These are phyloP conservation scores for Stercorarius parasiticus DNA, from an alignment of 2,113 vertebrate genomes.

Conservation along the genomic window DNA sequence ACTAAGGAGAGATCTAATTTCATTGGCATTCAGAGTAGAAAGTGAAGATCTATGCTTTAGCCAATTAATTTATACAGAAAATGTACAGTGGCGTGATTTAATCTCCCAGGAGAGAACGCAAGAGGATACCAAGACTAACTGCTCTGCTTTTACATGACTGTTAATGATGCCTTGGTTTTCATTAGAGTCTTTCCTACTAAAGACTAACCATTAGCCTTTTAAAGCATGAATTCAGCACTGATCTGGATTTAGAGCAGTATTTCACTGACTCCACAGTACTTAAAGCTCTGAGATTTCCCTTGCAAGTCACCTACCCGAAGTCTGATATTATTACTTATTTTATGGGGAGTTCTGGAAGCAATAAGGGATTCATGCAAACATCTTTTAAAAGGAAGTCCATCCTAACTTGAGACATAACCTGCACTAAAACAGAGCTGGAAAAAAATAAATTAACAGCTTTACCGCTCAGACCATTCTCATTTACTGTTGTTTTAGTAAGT, in stretches of 20 bases:
- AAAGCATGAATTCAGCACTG: background rate
- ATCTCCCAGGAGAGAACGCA: background rate
- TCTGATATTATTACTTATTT: conserved; percentile 4
- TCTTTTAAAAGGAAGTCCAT: background rate
- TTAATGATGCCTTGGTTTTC: conserved; percentile 8
- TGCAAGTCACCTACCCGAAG: background rate
- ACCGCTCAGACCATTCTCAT: background rate
- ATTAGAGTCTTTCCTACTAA: background rate
- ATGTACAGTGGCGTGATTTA: background rate
- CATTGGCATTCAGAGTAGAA: background rate
- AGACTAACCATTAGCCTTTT: background rate
- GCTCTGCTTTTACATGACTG: background rate
- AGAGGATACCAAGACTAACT: conserved; percentile 5
- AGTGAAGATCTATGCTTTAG: background rate
- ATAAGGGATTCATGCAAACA: background rate
- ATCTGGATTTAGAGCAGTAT: background rate
- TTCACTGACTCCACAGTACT: background rate
- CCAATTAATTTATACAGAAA: conserved; percentile 13
- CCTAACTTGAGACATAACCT: background rate
- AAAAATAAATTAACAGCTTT: background rate
- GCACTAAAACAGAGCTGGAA: background rate
- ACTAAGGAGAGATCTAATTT: background rate
- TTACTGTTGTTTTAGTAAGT: background rate
- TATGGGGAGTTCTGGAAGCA: background rate
- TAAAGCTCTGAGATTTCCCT: background rate